Evolutionary conservation across 1,140 invertebrate genomes (phyloP).

Genomic region (Trigoniulus corallinus): DNA sequence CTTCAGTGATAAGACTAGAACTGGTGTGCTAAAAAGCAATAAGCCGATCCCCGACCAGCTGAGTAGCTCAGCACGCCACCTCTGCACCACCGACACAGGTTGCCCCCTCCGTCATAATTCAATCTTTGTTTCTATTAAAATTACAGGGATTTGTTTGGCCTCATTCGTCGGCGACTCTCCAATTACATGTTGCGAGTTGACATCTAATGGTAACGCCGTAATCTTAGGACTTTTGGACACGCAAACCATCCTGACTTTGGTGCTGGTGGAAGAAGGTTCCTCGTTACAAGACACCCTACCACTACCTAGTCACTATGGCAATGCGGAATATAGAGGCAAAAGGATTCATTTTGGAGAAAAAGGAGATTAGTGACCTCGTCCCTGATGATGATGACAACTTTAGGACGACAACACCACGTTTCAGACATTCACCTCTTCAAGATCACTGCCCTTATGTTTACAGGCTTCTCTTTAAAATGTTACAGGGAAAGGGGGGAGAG

Average conservation of each 20-base stretch:
- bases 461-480: too few relatives aligned
- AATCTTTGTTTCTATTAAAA: constrained; percentile 11
- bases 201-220: constrained; percentile 47
- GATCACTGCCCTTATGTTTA: too few relatives aligned
- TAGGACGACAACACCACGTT: too few relatives aligned
- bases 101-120: neutral
- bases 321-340: constrained; percentile 22
- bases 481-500: too few relatives aligned
- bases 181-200: constrained; percentile 56
- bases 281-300: constrained; percentile 6
- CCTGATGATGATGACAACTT: too few relatives aligned
- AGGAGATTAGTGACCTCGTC: too few relatives aligned
- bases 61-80: too few relatives aligned
- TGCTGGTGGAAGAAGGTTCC: constrained; percentile 15
- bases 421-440: too few relatives aligned
- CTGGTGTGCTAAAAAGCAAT: neutral
- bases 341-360: constrained; percentile 21
- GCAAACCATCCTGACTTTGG: constrained; percentile 41
- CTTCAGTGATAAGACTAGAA: neutral
- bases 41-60: neutral
- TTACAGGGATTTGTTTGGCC: constrained; percentile 48
- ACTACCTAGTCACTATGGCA: constrained; percentile 17
- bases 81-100: neutral
- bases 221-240: constrained; percentile 38
- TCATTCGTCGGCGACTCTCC: constrained; percentile 49